Base-by-base conservation (phyloP, 1,140 invertebrate species). In the Atopsyche davidsoni region DNA sequence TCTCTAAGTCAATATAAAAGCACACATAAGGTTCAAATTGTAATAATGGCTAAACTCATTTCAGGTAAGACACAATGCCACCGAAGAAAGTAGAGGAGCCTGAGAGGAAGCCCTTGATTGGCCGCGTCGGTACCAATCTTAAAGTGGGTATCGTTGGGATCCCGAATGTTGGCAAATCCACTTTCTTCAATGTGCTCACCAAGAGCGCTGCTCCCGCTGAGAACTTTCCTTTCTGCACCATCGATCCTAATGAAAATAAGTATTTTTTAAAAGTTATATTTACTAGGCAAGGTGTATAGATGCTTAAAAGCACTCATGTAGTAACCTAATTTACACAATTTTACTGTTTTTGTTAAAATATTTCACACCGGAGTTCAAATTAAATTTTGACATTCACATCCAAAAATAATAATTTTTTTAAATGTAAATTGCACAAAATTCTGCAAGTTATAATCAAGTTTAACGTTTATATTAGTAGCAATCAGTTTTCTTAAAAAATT, bases 181-280 rank as follows among this genome's bases (percentile, higher is more conserved):
- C 97, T 32, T 99, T 99, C 73, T 99, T 99, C 78, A 99, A 99
- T 75, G 94, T 99, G 1, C 70, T 99, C 23, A 98, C 95, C 13
- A 94, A 98, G 68, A 96, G 92, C 67, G 85, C 91, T 63, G 96
- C 92, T 7, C 83, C 92, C 46, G 94, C 96, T 45, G 92, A 98
- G 75, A 98, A 99, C 66, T 98, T 98, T 71, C 96, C 97, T 3
- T 99, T 99, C 76, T 99, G 97, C 77, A 99, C 97, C 64, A 99
- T 99, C 65, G 95, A 99, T 77, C 97, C 97, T 17, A 99, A 99
- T 92, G 96, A 99, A 85, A 98, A 94, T 96, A 93, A 95, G 90
- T 93, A 88, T 86, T 64, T 61, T 65, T 67, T 73, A 68, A 24
- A n/a, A n/a, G n/a, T n/a, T n/a, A n/a, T n/a, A n/a, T n/a, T n/a